These are phyloP conservation scores for Eupithecia centaureata DNA, from an alignment of 2,888 invertebrate species.

Conservation along the genomic window DNA sequence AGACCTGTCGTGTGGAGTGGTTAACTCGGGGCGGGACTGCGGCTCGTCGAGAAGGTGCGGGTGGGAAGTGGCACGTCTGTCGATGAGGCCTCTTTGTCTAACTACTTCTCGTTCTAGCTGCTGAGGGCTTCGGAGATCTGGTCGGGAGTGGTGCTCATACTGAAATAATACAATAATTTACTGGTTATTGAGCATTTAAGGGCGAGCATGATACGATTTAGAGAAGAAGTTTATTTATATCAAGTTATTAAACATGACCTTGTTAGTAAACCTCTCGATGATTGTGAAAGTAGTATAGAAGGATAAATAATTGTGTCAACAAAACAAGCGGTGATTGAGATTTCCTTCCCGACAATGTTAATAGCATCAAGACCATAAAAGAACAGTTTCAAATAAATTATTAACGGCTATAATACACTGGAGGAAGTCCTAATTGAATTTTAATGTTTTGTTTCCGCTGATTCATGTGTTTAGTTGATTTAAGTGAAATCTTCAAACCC, in stretches of 20 bases:
- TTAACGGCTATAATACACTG: constrained; percentile 16
- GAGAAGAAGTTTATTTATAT: too few relatives aligned
- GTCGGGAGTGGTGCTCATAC: constrained; percentile 77
- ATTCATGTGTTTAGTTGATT: constrained; percentile 23
- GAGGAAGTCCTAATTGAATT: constrained; percentile 38
- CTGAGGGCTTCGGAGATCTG: constrained; percentile 85
- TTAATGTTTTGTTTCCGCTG: constrained; percentile 36
- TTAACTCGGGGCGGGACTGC: constrained; percentile 67
- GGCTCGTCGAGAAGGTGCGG: constrained; percentile 86
- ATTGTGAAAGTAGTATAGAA: not conserved
- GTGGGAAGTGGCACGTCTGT: constrained; percentile 86
- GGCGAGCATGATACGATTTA: not conserved
- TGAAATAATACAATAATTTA: too few relatives aligned
- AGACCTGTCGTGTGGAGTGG: constrained; percentile 68
- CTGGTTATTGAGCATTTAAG: too few relatives aligned
- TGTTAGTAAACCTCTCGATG: not conserved
- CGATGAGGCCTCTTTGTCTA: constrained; percentile 81
- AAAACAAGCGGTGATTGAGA: constrained; percentile 23
- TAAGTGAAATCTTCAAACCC: constrained; percentile 15
- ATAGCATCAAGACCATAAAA: constrained; percentile 27
- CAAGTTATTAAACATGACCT: too few relatives aligned
- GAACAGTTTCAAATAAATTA: constrained; percentile 35
- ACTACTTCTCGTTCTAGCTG: constrained; percentile 85
- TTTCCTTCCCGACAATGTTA: constrained; percentile 35
- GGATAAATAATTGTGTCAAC: not conserved